Conservation (phyloP, 2,888 invertebrate genomes). For the Arrhopalites spinosus region DNA sequence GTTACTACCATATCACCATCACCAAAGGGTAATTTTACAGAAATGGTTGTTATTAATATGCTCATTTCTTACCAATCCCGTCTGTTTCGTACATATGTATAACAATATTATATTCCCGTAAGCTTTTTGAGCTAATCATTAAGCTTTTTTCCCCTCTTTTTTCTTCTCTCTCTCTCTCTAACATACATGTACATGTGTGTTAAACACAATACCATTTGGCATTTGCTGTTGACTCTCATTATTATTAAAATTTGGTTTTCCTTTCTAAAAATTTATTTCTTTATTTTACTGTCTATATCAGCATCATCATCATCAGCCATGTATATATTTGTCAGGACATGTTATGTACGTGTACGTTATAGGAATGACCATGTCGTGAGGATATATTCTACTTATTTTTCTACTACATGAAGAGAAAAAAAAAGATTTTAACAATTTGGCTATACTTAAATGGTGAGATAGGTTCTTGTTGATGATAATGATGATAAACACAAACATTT, state of each 20-base stretch:
- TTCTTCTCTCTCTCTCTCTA: background rate
- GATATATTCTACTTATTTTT: too few species aligned
- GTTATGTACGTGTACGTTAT: too few species aligned
- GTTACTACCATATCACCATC: background rate
- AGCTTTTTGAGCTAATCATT: background rate
- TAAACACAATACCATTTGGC: background rate
- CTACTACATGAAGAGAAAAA: too few species aligned
- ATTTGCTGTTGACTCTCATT: background rate
- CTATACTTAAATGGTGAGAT: too few species aligned
- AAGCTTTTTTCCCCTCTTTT: background rate
- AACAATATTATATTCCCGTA: background rate
- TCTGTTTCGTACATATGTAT: background rate
- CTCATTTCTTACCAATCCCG: background rate
- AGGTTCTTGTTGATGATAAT: too few species aligned
- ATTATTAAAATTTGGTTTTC: constrained; percentile 7
- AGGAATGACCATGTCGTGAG: too few species aligned
- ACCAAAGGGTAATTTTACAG: background rate
- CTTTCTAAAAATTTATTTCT: constrained; percentile 14
- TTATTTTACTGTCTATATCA: background rate
- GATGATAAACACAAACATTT: too few species aligned
- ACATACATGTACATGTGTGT: background rate
- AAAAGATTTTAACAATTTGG: too few species aligned
- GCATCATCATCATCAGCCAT: too few species aligned
- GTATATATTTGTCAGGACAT: too few species aligned
- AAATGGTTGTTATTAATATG: constrained; percentile 1